Evolutionary conservation across 2,797 vertebrate genomes (phyloP).

Genomic region (Heteromormyrus szaboi): DNA sequence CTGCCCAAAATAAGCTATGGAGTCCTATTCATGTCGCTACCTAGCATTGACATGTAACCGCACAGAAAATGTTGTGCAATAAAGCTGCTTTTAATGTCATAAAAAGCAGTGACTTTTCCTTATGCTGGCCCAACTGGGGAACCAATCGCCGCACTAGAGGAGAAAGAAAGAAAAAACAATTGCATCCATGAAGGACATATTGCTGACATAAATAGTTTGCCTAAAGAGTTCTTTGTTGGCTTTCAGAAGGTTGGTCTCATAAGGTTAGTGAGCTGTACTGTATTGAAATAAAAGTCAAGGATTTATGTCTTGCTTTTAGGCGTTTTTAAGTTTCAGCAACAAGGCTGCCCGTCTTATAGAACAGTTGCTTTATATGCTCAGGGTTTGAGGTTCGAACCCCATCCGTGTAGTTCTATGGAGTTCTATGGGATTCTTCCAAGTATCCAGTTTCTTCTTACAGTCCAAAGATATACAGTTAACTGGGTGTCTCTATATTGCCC

Average conservation of each 20-base stretch:
- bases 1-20: not conserved
- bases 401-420: not conserved
- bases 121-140: not conserved
- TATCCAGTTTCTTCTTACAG: not conserved
- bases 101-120: not conserved
- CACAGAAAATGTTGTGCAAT: constrained; percentile 1
- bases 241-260: constrained; percentile 39
- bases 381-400: not conserved
- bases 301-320: constrained; percentile 34
- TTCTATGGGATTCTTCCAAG: not conserved
- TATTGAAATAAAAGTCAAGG: constrained; percentile 21
- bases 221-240: constrained; percentile 44
- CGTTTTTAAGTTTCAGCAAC: not conserved
- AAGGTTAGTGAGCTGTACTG: constrained; percentile 17
- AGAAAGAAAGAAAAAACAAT: not conserved
- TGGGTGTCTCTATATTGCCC: not conserved
- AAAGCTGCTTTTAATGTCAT: not conserved
- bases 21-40: not conserved
- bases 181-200: not conserved
- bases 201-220: constrained; percentile 18
- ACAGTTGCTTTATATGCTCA: not conserved
- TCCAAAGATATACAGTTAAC: not conserved
- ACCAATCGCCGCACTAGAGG: not conserved
- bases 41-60: not conserved
- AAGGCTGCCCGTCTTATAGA: not conserved